phyloP scores from a whole-genome alignment of 2,113 vertebrate genomes.

The Chitala chitala region DNA sequence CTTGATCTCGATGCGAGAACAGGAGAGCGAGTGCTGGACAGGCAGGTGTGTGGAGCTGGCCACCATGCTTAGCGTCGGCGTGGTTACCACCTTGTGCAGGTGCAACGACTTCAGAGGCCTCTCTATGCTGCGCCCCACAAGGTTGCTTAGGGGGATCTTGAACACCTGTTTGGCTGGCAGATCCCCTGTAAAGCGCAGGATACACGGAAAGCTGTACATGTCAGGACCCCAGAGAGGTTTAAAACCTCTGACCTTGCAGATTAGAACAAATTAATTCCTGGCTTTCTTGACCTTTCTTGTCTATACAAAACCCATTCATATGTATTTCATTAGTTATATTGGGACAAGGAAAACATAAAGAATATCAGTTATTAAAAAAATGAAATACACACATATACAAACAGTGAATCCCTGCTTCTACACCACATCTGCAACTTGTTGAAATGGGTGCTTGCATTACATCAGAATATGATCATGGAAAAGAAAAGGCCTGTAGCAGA shows the following conservation, averaged over 20 bases:
- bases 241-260: neutral
- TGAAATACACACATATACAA: too few relatives aligned
- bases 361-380: too few relatives aligned
- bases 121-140: constrained; percentile 93
- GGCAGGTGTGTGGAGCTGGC: constrained; percentile 50
- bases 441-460: too few relatives aligned
- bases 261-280: neutral
- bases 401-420: too few relatives aligned
- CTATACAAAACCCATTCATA: too few relatives aligned
- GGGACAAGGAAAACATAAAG: too few relatives aligned
- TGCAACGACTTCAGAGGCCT: constrained; percentile 90
- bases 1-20: constrained; percentile 97
- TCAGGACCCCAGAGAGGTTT: neutral
- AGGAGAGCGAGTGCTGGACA: constrained; percentile 74
- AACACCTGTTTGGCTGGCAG: constrained; percentile 77
- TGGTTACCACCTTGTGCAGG: constrained; percentile 77
- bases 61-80: constrained; percentile 55
- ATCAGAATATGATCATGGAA: too few relatives aligned
- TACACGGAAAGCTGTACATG: neutral
- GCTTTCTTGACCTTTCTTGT: neutral
- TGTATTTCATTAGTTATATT: too few relatives aligned
- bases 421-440: too few relatives aligned
- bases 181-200: constrained; percentile 64
- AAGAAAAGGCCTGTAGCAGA: too few relatives aligned
- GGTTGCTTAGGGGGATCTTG: constrained; percentile 93